phyloP scores from a whole-genome alignment of 2,113 vertebrate species.

The Polypterus senegalus region DNA sequence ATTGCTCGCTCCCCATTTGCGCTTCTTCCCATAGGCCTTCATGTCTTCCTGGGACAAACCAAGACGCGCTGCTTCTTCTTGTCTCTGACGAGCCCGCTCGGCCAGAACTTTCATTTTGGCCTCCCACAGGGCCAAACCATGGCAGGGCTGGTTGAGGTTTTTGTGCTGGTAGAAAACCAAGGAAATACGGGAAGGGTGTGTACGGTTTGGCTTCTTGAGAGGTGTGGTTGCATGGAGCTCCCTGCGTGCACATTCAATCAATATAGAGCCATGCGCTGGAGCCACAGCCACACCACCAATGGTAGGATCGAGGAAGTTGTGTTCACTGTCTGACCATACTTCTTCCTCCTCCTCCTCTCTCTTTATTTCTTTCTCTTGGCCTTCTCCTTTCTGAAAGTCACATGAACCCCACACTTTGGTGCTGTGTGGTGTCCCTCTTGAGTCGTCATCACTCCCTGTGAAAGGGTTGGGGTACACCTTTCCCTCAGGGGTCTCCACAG shows the following conservation, averaged over 20 bases:
- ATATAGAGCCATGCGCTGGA: conserved; percentile 81
- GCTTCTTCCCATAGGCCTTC: conserved; percentile 82
- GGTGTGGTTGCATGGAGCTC: conserved; percentile 95
- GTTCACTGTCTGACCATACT: conserved; percentile 91
- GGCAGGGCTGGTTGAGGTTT: conserved; percentile 93
- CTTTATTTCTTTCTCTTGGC: conserved; percentile 31
- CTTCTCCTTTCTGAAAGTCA: conserved; percentile 37
- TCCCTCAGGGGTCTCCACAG: conserved; percentile 34
- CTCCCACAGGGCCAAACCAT: conserved; percentile 91
- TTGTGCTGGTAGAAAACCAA: conserved; percentile 99
- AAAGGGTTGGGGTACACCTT: conserved; percentile 53
- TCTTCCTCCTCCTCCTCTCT: conserved; percentile 56
- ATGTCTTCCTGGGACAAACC: conserved; percentile 77
- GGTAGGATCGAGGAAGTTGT: conserved; percentile 94
- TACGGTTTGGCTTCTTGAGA: conserved; percentile 84
- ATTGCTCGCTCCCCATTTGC: conserved; percentile 68
- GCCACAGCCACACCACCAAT: conserved; percentile 91
- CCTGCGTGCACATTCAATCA: conserved; percentile 86
- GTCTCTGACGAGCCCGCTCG: conserved; percentile 67
- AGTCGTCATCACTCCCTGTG: conserved; percentile 26
- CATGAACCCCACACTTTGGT: conserved; percentile 62
- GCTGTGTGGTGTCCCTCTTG: conserved; percentile 10
- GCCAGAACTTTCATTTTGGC: conserved; percentile 94
- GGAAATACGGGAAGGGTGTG: conserved; percentile 91
- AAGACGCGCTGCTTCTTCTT: conserved; percentile 80